Evolutionary conservation across 2,113 vertebrate genomes (phyloP).

Genomic region (Corythoichthys haematopterus): DNA sequence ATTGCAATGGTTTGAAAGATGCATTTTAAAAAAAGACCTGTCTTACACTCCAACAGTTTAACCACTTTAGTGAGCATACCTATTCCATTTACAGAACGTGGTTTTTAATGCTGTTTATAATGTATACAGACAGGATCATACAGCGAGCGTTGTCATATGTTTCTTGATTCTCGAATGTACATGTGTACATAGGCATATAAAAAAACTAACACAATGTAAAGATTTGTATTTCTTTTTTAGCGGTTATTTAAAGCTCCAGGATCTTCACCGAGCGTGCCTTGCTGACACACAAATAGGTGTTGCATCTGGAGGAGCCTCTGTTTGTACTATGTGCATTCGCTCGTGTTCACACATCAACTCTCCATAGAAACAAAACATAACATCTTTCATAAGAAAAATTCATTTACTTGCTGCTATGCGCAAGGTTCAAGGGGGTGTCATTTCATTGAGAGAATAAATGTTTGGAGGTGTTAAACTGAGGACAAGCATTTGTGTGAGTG

Average conservation of each 20-base stretch:
- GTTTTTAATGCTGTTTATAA: slow-evolving; percentile 27
- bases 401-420: slow-evolving; percentile 44
- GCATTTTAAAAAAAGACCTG: no score
- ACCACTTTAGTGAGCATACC: slow-evolving; percentile 12
- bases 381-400: slow-evolving; percentile 25
- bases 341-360: slow-evolving; percentile 26
- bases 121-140: slow-evolving; percentile 44
- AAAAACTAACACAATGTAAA: slow-evolving; percentile 49
- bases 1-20: no score
- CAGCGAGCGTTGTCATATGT: slow-evolving; percentile 42
- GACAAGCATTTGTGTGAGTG: slow-evolving; percentile 40
- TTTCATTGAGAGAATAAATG: slow-evolving; percentile 49
- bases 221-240: slow-evolving; percentile 23
- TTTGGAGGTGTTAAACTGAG: slow-evolving; percentile 39
- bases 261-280: slow-evolving; percentile 72
- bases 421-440: slow-evolving; percentile 37
- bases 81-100: slow-evolving; percentile 9
- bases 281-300: slow-evolving; percentile 62
- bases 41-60: slow-evolving; percentile 1
- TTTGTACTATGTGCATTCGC: slow-evolving; percentile 37
- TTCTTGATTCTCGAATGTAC: slow-evolving; percentile 49
- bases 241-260: slow-evolving; percentile 68
- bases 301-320: slow-evolving; percentile 59
- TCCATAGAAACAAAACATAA: slow-evolving; percentile 7
- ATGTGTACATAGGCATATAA: slow-evolving; percentile 50